Evolutionary conservation across 2,797 vertebrate genomes (phyloP).

Genomic region (Bradypodion pumilum): DNA sequence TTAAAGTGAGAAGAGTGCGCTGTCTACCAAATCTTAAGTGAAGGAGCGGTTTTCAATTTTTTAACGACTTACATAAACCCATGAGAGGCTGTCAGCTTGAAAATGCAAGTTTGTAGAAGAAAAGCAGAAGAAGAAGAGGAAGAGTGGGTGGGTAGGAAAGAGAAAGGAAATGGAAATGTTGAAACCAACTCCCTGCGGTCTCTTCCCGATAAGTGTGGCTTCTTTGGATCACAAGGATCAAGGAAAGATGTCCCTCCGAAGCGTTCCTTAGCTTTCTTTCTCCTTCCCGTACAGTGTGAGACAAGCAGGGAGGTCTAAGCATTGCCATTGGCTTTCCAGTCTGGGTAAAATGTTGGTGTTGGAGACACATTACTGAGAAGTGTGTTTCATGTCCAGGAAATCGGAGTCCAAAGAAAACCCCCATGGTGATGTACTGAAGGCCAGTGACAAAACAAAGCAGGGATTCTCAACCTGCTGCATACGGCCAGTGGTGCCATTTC

Average conservation of each 20-base stretch:
- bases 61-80: slow-evolving; percentile 77
- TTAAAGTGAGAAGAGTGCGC: slow-evolving; percentile 33
- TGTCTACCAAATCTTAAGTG: slow-evolving; percentile 65
- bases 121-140: neutral
- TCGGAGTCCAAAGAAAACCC: no score
- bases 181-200: slow-evolving; percentile 60
- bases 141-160: neutral
- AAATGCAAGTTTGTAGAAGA: slow-evolving; percentile 54
- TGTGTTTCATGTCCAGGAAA: no score
- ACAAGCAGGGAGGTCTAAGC: neutral
- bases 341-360: no score
- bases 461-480: no score
- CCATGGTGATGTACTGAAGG: no score
- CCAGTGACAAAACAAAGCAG: no score
- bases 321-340: neutral
- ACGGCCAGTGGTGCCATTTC: no score
- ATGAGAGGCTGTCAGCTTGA: slow-evolving; percentile 67
- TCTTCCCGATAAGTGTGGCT: slow-evolving; percentile 39
- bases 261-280: neutral
- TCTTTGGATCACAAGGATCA: slow-evolving; percentile 41
- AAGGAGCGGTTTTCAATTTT: slow-evolving; percentile 74
- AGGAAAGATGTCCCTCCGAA: neutral
- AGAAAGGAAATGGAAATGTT: slow-evolving; percentile 57
- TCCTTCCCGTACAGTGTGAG: slow-evolving; percentile 20
- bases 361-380: no score